Evolutionary conservation across 2,113 vertebrate species (phyloP), one percentile per base, ranked within the genome.

Genomic region (Turdus rufiventris): DNA sequence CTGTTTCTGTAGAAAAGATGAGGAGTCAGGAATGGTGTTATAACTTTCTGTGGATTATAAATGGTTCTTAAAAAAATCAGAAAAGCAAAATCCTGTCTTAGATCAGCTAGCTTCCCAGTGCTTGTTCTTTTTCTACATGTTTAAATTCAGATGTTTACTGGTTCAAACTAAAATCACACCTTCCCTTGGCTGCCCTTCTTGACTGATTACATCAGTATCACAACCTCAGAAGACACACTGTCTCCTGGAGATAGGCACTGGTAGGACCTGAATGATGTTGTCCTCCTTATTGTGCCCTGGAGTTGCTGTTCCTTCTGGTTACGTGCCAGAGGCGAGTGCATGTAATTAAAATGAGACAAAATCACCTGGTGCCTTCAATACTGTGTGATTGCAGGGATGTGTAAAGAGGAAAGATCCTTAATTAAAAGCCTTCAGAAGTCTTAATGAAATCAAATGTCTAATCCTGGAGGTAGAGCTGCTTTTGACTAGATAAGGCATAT

Each of bases 241-340:
- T 60, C 34, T 63, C 8, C 17, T 51, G 53, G 47, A 78, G 65
- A 14, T 16, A 19, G 40, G 19, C 14, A 9, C 28, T 73, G 36
- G 15, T 10, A 28, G 50, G 17, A 7, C 36, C 45, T 53, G 31
- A 24, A 8, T n/a, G 12, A 29, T 3, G 8, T 14, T 51, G 8
- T 72, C 15, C 8, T 76, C 23, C 13, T 56, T 9, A 2, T 4
- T 28, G 45, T 61, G n/a, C 15, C 42, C 34, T 20, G 28, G 53
- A 61, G 25, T 26, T 91, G 57, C 40, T 26, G 9, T 10, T 58
- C 16, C 28, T 67, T 2, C 24, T 81, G 58, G 34, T 74, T 60
- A 6, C 0, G 0, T 24, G 26, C 24, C 42, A 79, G 58, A 29
- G 29, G 31, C 16, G 5, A 61, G n/a, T 6, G 3, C 8, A 1